phyloP scores from a whole-genome alignment of 2,888 invertebrate species.

The Caenorhabditis uteleia region DNA sequence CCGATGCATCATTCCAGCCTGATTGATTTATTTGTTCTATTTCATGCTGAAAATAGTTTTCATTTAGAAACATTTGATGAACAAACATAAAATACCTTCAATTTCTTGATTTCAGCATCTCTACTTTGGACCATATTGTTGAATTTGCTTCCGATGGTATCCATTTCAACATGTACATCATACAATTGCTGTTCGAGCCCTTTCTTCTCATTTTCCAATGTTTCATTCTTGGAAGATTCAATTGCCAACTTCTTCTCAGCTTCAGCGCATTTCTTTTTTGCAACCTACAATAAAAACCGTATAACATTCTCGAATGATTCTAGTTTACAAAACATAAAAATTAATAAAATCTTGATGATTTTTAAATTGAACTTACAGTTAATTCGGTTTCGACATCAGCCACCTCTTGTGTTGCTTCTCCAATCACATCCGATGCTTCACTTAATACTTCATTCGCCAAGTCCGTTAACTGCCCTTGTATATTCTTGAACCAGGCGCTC shows the following conservation, averaged over 20 bases:
- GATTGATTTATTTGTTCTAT: conserved; percentile 29
- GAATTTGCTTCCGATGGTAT: conserved; percentile 46
- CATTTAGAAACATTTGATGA: not conserved
- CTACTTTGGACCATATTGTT: conserved; percentile 51
- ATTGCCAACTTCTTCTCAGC: conserved; percentile 49
- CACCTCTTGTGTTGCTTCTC: conserved; percentile 59
- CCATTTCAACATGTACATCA: conserved; percentile 55
- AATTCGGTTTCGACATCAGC: conserved; percentile 61
- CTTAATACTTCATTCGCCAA: conserved; percentile 63
- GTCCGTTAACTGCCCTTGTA: conserved; percentile 61
- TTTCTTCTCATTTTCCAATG: conserved; percentile 27
- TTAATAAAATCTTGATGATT: conserved; percentile 2
- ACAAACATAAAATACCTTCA: conserved; percentile 41
- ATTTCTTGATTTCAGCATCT: conserved; percentile 57
- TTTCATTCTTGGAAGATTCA: conserved; percentile 32
- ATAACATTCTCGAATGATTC: not conserved
- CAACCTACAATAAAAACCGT: conserved; percentile 43
- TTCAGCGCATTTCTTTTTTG: conserved; percentile 53
- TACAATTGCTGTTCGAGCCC: conserved; percentile 52
- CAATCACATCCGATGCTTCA: conserved; percentile 55
- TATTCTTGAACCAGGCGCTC: conserved; percentile 38
- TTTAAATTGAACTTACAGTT: conserved; percentile 34
- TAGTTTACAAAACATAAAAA: conserved; percentile 1
- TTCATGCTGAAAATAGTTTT: conserved; percentile 13
- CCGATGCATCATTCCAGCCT: conserved; percentile 16